Evolutionary conservation across 2,113 vertebrate species (phyloP).

Genomic region (Vimba vimba): DNA sequence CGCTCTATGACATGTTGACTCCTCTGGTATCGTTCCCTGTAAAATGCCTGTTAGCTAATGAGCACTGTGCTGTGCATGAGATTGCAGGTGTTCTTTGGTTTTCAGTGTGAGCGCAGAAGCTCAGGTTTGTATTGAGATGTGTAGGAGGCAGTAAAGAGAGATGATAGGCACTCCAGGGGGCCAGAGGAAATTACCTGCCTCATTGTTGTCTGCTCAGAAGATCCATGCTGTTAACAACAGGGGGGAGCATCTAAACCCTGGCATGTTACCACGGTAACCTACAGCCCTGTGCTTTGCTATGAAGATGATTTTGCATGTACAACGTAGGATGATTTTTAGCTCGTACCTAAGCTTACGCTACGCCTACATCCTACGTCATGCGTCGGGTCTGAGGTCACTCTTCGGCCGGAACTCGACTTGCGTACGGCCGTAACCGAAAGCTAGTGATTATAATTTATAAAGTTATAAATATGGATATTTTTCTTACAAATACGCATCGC

Average conservation of each 20-base stretch:
- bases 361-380: too few species aligned
- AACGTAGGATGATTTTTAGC: slow-evolving; percentile 37
- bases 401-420: too few species aligned
- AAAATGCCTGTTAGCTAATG: slow-evolving; percentile 52
- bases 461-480: too few species aligned
- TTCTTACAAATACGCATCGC: too few species aligned
- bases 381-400: too few species aligned
- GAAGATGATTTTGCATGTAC: slow-evolving; percentile 39
- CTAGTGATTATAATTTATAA: too few species aligned
- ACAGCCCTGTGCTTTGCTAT: slow-evolving; percentile 20
- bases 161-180: slow-evolving; percentile 61
- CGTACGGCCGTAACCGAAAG: too few species aligned
- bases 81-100: slow-evolving; percentile 24
- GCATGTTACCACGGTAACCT: slow-evolving; percentile 51
- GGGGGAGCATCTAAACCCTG: slow-evolving; percentile 46
- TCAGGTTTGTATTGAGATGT: slow-evolving; percentile 38
- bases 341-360: background rate
- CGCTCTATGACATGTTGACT: slow-evolving; percentile 56
- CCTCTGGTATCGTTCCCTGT: slow-evolving; percentile 49
- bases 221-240: slow-evolving; percentile 52
- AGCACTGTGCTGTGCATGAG: slow-evolving; percentile 33
- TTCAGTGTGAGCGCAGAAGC: slow-evolving; percentile 19
- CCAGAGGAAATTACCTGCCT: slow-evolving; percentile 69
- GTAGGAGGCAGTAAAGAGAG: slow-evolving; percentile 61
- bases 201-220: slow-evolving; percentile 62